Evolutionary conservation across 2,888 invertebrate species (phyloP), one percentile per base, ranked within the genome.

Genomic region (Tenodera sinensis): DNA sequence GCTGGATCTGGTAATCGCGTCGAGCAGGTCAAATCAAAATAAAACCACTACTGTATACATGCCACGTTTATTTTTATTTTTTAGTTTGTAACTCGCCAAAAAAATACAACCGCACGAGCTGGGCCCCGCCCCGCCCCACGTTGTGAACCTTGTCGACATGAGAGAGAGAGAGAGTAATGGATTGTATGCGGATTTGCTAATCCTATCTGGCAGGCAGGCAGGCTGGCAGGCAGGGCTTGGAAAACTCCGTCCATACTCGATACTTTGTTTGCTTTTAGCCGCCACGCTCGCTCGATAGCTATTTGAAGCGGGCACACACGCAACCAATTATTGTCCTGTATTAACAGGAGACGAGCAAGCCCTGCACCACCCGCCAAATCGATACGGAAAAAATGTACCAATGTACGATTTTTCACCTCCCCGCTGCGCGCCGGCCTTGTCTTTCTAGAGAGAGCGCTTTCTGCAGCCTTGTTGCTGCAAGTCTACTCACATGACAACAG

Each of bases 261-360:
- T 34, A 87, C 82, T 87, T 87, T 87, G 87, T 87, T 87, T 87
- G 87, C 83, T 87, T 34, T 86, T 86, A 28, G 0, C 81, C 30
- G 28, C 25, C 87, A 81, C 34, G 28, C 87, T 81, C 87, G 87
- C 34, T 87, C 87, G 87, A 87, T 82, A 87, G 87, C 87, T 86
- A 81, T 86, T 84, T 86, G 86, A 86, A 86, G 86, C 81, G 86
- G 28, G 71, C 71, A n/a, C 42, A 25, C 86, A 28, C 87, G 82
- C 82, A 71, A 87, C 87, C 87, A 87, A 87, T 87, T 87, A 87
- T 87, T 83, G 87, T 42, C 28, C 82, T 87, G 82, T 87, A 87
- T 87, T 87, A 87, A 34, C 87, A 34, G 27, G 87, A 87, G 87
- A 82, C 87, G 87, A 87, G 87, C 54, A 71, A 71, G 25, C 20